phyloP scores from a whole-genome alignment of 1,140 invertebrate species.

The Bombus affinis region DNA sequence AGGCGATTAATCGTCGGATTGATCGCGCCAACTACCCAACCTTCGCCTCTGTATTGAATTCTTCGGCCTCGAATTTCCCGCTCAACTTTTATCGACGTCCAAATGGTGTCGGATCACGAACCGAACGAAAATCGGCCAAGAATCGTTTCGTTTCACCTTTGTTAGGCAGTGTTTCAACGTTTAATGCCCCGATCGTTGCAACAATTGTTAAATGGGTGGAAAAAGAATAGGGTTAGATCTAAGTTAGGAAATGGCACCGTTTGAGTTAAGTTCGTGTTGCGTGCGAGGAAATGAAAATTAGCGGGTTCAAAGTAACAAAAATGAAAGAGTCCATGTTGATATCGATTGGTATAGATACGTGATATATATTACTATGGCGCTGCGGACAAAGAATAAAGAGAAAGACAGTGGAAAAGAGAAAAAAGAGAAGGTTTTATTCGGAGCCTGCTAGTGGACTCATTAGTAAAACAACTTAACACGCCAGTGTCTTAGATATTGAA shows the following conservation, averaged over 20 bases:
- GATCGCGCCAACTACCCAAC: constrained; percentile 22
- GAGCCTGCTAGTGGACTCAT: background rate
- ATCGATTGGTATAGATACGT: background rate
- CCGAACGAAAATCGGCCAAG: constrained; percentile 12
- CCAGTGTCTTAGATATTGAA: background rate
- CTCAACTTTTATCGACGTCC: constrained; percentile 31
- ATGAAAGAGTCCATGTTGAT: background rate
- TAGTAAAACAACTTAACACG: background rate
- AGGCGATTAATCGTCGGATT: constrained; percentile 36
- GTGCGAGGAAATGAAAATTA: background rate
- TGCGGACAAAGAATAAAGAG: background rate
- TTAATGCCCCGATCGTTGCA: background rate
- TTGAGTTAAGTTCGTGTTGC: background rate
- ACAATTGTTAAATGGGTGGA: background rate
- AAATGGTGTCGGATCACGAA: constrained; percentile 8
- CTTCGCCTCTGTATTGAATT: constrained; percentile 35
- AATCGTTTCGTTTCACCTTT: background rate
- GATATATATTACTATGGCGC: background rate
- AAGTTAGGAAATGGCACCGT: background rate
- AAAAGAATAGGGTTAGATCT: background rate
- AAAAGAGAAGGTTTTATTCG: background rate
- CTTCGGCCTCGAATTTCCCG: constrained; percentile 21
- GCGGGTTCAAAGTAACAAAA: background rate
- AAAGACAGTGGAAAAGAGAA: background rate
- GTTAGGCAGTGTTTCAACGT: background rate